Conservation (phyloP, 2,113 vertebrate species). For the Rhodinocichla rosea region DNA sequence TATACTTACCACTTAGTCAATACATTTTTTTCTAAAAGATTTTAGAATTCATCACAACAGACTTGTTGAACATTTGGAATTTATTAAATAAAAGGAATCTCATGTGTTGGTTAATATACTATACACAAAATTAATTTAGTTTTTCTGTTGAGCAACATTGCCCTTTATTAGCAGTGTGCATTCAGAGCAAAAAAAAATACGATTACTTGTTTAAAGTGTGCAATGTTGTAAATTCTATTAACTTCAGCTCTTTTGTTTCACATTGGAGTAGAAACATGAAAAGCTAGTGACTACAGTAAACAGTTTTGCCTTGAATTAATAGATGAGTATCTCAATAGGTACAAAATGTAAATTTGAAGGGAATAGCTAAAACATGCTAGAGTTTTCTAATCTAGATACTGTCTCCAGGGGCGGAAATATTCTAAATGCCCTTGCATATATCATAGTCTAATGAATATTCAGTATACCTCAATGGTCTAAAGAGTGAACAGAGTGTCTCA, state of each 20-base stretch:
- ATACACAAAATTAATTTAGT: not conserved
- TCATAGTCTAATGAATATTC: constrained; percentile 2
- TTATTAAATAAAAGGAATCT: not conserved
- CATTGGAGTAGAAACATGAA: not conserved
- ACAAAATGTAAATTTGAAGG: not conserved
- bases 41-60: not conserved
- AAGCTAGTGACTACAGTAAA: not conserved
- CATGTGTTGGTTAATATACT: not conserved
- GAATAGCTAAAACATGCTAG: not conserved
- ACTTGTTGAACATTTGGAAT: not conserved
- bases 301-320: not conserved
- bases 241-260: not conserved
- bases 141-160: not conserved
- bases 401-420: not conserved
- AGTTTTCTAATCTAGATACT: not conserved
- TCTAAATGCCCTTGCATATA: not conserved
- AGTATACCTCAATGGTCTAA: not conserved
- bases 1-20: not conserved
- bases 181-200: not conserved
- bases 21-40: not conserved
- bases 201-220: not conserved
- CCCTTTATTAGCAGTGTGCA: not conserved
- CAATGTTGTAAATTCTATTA: not conserved
- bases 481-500: not conserved
- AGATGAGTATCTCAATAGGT: not conserved